A percentile compares a stretch with the other conserved stretches of the same genome.
Conservation (phyloP, 2,113 vertebrate genomes). For the Heptranchias perlo region DNA sequence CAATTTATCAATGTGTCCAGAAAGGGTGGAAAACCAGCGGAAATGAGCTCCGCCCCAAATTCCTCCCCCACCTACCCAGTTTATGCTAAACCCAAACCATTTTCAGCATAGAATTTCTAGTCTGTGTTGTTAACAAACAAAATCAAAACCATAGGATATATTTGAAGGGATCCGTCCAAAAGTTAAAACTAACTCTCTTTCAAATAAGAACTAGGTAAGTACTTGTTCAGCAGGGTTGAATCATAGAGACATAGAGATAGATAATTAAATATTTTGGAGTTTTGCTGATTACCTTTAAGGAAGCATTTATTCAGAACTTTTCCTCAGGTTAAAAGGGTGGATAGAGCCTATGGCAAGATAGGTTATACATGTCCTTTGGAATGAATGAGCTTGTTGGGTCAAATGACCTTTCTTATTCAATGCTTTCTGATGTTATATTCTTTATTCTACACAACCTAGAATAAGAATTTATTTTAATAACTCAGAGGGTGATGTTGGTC, state of each 20-base stretch:
- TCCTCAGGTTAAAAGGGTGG: background rate
- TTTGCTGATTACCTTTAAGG: background rate
- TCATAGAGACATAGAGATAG: background rate
- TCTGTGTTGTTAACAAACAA: too few relatives aligned
- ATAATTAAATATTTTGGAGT: background rate
- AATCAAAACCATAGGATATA: too few relatives aligned
- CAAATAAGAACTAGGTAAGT: too few relatives aligned
- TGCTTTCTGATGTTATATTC: background rate
- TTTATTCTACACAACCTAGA: background rate
- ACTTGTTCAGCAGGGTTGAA: background rate
- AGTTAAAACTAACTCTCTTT: too few relatives aligned
- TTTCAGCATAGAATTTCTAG: too few relatives aligned
- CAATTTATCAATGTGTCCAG: too few relatives aligned
- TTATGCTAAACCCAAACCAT: too few relatives aligned
- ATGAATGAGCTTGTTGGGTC: background rate
- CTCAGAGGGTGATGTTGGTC: background rate
- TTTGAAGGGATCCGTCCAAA: too few relatives aligned
- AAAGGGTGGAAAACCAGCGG: too few relatives aligned
- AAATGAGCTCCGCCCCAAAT: too few relatives aligned
- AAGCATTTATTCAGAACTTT: background rate
- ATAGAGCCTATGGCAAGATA: background rate
- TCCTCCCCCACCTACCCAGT: too few relatives aligned
- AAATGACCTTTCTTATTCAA: background rate
- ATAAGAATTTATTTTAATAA: background rate
- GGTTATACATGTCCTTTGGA: background rate